Percentiles rank a stretch among this genome's conserved stretches.
Evolutionary conservation across 2,888 invertebrate genomes (phyloP).

Genomic region (Drosophila yooni): DNA sequence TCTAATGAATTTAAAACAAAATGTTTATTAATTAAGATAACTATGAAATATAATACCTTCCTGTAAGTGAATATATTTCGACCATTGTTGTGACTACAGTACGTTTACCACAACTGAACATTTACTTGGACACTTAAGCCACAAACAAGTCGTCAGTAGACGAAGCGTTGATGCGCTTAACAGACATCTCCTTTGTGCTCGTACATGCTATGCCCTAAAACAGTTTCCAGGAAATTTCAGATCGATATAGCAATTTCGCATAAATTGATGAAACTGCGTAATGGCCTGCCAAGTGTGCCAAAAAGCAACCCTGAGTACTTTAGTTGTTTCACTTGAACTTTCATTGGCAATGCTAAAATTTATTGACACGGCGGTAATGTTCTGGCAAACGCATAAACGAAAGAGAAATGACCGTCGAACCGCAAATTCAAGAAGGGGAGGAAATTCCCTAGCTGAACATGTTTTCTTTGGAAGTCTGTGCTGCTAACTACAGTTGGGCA

Average conservation of each 20-base stretch:
- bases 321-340: conserved; percentile 14
- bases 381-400: conserved; percentile 39
- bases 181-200: conserved; percentile 4
- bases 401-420: conserved; percentile 37
- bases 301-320: conserved; percentile 21
- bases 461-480: conserved; percentile 16
- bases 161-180: conserved; percentile 32
- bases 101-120: neutral
- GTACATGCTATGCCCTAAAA: conserved; percentile 24
- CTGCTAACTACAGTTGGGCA: conserved; percentile 29
- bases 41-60: neutral
- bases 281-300: conserved; percentile 54
- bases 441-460: conserved; percentile 24
- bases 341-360: conserved; percentile 27
- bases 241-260: conserved; percentile 49
- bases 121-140: neutral
- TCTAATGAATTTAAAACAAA: neutral
- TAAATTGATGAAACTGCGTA: conserved; percentile 58
- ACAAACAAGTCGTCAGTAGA: neutral
- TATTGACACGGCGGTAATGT: conserved; percentile 43
- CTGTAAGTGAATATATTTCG: neutral
- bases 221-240: conserved; percentile 30
- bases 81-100: conserved; percentile 5
- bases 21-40: neutral
- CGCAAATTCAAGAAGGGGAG: conserved; percentile 10